Evolutionary conservation across 1,140 invertebrate genomes (phyloP).

Genomic region (Scaptomyza montana): DNA sequence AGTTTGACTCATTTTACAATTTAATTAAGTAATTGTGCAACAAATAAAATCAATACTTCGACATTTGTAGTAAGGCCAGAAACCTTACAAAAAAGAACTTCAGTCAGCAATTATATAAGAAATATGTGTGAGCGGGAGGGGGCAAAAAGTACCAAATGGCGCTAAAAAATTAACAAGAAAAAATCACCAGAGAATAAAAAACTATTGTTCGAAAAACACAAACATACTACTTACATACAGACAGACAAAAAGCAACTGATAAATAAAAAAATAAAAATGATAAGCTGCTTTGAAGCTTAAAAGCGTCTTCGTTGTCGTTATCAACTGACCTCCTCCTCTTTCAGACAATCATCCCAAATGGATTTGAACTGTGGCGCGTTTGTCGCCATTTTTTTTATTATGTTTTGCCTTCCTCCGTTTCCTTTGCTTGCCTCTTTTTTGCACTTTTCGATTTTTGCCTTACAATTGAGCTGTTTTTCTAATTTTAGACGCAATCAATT

Average conservation of each 20-base stretch:
- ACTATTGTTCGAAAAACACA: conserved; percentile 3
- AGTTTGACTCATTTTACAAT: conserved; percentile 18
- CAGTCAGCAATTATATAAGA: conserved; percentile 49
- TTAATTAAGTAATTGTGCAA: conserved; percentile 28
- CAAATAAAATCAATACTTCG: conserved; percentile 5
- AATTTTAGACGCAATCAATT: conserved; percentile 69
- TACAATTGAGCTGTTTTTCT: conserved; percentile 58
- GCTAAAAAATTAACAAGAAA: conserved; percentile 26
- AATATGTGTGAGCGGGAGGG: not conserved
- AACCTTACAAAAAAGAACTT: conserved; percentile 46
- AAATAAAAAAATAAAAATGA: conserved; percentile 49
- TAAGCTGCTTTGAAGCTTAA: conserved; percentile 25
- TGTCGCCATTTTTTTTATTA: conserved; percentile 8
- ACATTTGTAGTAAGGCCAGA: conserved; percentile 6
- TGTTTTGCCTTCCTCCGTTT: not conserved
- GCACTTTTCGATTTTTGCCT: conserved; percentile 7
- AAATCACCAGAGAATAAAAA: conserved; percentile 30
- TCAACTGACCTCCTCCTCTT: conserved; percentile 13
- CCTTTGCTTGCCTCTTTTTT: not conserved
- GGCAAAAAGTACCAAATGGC: conserved; percentile 1
- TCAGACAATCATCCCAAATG: conserved; percentile 14
- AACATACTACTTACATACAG: not conserved
- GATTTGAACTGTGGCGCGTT: conserved; percentile 47
- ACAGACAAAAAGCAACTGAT: conserved; percentile 10
- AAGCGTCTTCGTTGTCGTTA: conserved; percentile 7